phyloP scores from a whole-genome alignment of 2,888 invertebrate species.

The Fabriciana adippe region DNA sequence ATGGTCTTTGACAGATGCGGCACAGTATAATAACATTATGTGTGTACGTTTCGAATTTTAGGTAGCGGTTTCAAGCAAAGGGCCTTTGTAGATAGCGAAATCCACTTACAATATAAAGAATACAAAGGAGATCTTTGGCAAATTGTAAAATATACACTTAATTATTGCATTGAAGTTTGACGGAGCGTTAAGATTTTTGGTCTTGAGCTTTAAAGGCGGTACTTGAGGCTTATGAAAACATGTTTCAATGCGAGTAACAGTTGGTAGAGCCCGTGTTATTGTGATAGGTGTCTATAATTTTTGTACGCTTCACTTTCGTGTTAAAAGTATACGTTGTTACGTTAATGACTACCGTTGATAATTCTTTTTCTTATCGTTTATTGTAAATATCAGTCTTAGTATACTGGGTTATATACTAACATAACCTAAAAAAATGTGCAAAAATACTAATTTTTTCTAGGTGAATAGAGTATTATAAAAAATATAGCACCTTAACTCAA shows the following conservation, averaged over 20 bases:
- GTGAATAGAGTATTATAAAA: too few relatives aligned
- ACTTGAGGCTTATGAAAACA: conserved; percentile 78
- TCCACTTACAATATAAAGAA: conserved; percentile 77
- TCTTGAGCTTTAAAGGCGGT: conserved; percentile 61
- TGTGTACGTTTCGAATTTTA: conserved; percentile 63
- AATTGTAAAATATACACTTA: conserved; percentile 81
- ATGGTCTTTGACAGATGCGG: conserved; percentile 80
- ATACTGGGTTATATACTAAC: too few relatives aligned
- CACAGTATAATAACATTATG: conserved; percentile 78
- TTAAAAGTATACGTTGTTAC: neutral
- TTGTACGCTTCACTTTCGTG: conserved; percentile 27
- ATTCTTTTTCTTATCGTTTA: neutral
- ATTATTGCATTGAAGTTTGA: conserved; percentile 75
- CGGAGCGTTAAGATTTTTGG: conserved; percentile 68
- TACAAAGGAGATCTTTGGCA: conserved; percentile 77
- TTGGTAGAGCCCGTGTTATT: conserved; percentile 54
- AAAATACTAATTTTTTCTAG: too few relatives aligned
- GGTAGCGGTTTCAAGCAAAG: conserved; percentile 71
- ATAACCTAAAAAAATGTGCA: too few relatives aligned
- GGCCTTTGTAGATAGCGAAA: conserved; percentile 66
- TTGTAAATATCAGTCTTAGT: too few relatives aligned
- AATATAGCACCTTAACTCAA: neutral
- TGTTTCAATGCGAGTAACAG: conserved; percentile 57
- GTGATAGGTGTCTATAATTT: conserved; percentile 59
- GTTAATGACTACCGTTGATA: conserved; percentile 5